These are phyloP conservation scores for Tympanoctomys barrerae DNA, from an alignment of 2,797 vertebrate species.

Conservation along the genomic window DNA sequence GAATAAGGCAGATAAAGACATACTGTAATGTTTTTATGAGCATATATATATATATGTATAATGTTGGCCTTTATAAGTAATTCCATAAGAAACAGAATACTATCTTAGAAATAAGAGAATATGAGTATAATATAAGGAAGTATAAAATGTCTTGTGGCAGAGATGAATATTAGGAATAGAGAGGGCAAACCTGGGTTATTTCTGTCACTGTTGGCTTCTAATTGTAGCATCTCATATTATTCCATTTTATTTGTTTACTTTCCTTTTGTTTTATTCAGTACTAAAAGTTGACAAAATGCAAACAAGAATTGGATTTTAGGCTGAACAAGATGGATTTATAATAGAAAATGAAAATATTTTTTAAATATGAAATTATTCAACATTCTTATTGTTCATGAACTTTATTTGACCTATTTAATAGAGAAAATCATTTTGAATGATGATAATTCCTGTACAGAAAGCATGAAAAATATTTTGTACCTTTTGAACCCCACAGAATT, in stretches of 20 bases:
- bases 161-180: background rate
- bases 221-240: background rate
- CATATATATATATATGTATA: background rate
- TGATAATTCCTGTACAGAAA: background rate
- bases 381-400: background rate
- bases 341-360: slow-evolving; percentile 42
- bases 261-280: background rate
- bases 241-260: background rate
- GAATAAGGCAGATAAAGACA: background rate
- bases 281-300: slow-evolving; percentile 21
- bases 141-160: background rate
- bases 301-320: background rate
- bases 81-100: background rate
- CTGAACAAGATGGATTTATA: background rate
- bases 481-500: background rate
- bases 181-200: background rate
- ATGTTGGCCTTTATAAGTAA: background rate
- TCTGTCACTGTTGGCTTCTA: background rate
- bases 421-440: background rate
- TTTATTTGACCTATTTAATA: slow-evolving; percentile 18
- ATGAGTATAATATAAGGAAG: background rate
- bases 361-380: background rate
- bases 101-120: background rate
- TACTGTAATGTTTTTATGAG: background rate
- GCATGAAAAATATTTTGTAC: background rate